These are phyloP conservation scores for Champsocephalus gunnari DNA, from an alignment of 2,797 vertebrate species.

Conservation along the genomic window DNA sequence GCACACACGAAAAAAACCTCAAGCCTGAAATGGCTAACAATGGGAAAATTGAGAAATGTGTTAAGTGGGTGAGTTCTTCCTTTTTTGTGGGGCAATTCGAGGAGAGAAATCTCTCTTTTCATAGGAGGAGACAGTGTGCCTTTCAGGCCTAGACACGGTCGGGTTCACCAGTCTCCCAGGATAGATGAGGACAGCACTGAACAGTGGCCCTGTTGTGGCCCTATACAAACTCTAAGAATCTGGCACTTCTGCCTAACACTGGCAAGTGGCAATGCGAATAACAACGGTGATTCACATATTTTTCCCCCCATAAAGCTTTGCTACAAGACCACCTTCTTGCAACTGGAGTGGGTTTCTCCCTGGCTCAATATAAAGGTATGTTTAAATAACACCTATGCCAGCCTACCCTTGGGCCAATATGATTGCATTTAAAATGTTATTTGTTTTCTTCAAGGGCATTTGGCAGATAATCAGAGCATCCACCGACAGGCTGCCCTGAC, in stretches of 20 bases:
- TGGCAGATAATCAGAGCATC: constrained; percentile 66
- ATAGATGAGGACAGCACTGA: constrained; percentile 68
- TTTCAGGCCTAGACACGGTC: constrained; percentile 70
- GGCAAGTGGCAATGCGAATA: constrained; percentile 61
- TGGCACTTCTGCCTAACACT: constrained; percentile 57
- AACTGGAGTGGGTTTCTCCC: background rate
- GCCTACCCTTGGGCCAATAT: constrained; percentile 21
- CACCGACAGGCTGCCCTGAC: constrained; percentile 56
- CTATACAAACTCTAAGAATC: constrained; percentile 67
- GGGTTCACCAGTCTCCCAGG: constrained; percentile 72
- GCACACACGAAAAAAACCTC: background rate
- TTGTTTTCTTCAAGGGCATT: constrained; percentile 66
- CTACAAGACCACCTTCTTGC: constrained; percentile 25
- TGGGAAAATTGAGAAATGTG: constrained; percentile 1
- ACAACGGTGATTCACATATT: constrained; percentile 43
- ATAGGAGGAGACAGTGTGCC: constrained; percentile 68
- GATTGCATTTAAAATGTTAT: constrained; percentile 61
- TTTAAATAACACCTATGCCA: constrained; percentile 35
- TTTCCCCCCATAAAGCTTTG: constrained; percentile 13
- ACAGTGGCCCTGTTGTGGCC: constrained; percentile 78
- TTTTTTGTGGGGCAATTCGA: constrained; percentile 16
- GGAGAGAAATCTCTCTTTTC: constrained; percentile 63
- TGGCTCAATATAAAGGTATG: constrained; percentile 24
- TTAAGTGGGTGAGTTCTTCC: constrained; percentile 25
- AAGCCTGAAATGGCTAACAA: background rate